Percentiles rank a stretch among this genome's conserved stretches.
Evolutionary conservation across 2,113 vertebrate species (phyloP).

Genomic region (Aldabrachelys gigantea): DNA sequence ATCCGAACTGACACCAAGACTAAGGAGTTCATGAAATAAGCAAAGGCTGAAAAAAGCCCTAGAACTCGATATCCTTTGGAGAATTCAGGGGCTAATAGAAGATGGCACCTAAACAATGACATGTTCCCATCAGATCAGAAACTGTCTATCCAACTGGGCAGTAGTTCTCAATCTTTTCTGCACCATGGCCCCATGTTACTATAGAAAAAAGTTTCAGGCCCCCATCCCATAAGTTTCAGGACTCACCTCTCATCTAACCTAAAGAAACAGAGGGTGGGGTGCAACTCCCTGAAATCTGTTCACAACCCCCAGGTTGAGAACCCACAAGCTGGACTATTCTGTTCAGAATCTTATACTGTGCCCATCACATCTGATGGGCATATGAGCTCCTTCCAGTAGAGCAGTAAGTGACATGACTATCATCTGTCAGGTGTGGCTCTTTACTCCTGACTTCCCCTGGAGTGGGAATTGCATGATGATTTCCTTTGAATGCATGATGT

Average conservation of each 20-base stretch:
- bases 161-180: not conserved
- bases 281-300: not conserved
- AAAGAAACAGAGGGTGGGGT: not conserved
- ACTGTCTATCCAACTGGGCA: not conserved
- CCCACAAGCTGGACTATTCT: not conserved
- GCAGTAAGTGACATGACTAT: not conserved
- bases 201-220: not conserved
- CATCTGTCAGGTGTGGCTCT: not conserved
- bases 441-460: too few relatives aligned
- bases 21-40: not conserved
- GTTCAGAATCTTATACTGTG: not conserved
- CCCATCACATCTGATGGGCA: not conserved
- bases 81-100: not conserved
- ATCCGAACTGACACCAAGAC: not conserved
- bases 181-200: not conserved
- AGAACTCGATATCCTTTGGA: not conserved
- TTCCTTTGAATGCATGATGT: not conserved
- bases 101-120: not conserved
- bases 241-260: not conserved
- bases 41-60: not conserved
- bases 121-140: not conserved
- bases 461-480: rapidly evolving
- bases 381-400: not conserved
- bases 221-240: not conserved
- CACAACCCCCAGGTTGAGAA: not conserved